These are phyloP conservation scores for Orthosia gothica DNA, from an alignment of 2,888 invertebrate species.

Conservation along the genomic window DNA sequence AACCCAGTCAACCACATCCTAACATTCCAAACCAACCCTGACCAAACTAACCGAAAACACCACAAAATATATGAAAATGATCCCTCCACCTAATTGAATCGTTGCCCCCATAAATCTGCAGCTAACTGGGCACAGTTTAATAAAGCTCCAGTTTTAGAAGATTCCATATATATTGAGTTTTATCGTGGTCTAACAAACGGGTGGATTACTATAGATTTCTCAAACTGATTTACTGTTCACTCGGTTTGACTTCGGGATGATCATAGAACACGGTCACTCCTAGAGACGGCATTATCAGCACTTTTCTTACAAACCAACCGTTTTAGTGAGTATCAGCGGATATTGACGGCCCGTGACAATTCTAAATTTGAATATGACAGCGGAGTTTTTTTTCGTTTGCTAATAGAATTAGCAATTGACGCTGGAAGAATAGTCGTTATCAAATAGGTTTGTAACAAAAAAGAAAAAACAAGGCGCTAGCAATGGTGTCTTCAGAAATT, in stretches of 20 bases:
- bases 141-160: conserved; percentile 78
- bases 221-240: conserved; percentile 62
- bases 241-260: conserved; percentile 42
- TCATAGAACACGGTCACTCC: neutral
- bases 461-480: no score
- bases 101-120: conserved; percentile 73
- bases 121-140: conserved; percentile 69
- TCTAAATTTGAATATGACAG: neutral
- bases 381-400: conserved; percentile 67
- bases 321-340: neutral
- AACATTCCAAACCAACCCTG: neutral
- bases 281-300: neutral
- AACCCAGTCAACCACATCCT: neutral
- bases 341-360: neutral
- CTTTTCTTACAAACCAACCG: neutral
- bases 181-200: conserved; percentile 74
- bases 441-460: no score
- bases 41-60: conserved; percentile 46
- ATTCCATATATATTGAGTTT: conserved; percentile 80
- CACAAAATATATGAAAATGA: conserved; percentile 71
- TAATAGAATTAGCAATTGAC: no score
- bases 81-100: conserved; percentile 75
- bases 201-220: conserved; percentile 68
- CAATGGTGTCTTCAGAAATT: neutral
- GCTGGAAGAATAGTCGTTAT: no score